A percentile compares a stretch with the other conserved stretches of the same genome.
These are phyloP conservation scores for Metalampra italica DNA, from an alignment of 2,888 invertebrate genomes.

Conservation along the genomic window DNA sequence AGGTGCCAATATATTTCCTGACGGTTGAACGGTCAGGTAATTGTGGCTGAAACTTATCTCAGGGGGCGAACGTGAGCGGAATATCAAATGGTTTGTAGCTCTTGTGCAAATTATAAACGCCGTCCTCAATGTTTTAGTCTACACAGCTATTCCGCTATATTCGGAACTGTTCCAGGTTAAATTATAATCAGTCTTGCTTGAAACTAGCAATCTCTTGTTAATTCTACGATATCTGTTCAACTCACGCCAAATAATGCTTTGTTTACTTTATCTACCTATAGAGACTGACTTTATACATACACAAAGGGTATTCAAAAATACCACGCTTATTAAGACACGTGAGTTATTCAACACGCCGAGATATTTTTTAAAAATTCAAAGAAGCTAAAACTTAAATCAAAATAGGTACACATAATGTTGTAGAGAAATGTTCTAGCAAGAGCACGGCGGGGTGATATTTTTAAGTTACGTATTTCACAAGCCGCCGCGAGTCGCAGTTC, in stretches of 20 bases:
- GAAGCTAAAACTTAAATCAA: no score
- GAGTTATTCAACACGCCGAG: no score
- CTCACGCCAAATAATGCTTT: no score
- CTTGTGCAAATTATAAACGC: constrained; percentile 66
- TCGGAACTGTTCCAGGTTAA: not conserved
- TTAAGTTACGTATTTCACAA: constrained; percentile 13
- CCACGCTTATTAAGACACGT: no score
- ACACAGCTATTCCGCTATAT: constrained; percentile 9
- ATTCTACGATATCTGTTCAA: no score
- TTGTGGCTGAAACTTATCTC: constrained; percentile 76
- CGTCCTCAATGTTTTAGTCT: constrained; percentile 32
- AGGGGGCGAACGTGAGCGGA: constrained; percentile 65
- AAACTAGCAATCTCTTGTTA: no score
- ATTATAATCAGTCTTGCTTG: no score
- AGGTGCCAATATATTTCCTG: constrained; percentile 76
- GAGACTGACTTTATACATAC: no score
- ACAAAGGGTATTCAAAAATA: no score
- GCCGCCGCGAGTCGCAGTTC: constrained; percentile 31
- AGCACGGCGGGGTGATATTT: constrained; percentile 1
- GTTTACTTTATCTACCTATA: no score
- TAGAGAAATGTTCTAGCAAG: constrained; percentile 5
- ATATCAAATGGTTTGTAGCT: constrained; percentile 55
- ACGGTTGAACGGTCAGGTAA: constrained; percentile 74
- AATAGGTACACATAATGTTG: not conserved
- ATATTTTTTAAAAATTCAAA: no score